Base-by-base conservation (phyloP, 2,797 vertebrate genomes). In the Luscinia megarhynchos region DNA sequence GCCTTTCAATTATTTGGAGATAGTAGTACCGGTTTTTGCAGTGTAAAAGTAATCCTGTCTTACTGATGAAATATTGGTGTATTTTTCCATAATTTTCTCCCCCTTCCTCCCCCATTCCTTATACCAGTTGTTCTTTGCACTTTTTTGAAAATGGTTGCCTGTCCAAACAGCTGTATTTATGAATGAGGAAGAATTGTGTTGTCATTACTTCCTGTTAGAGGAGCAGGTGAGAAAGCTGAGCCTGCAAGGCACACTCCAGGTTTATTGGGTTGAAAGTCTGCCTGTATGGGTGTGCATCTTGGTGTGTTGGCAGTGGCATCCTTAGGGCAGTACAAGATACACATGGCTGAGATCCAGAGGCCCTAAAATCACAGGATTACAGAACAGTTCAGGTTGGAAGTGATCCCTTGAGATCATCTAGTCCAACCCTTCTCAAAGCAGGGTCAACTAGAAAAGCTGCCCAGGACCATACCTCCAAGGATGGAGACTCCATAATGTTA, bases 261-360 rank as follows among this genome's bases (percentile, higher is more conserved):
- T 93, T 94, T 94, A 80, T 74, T 73, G 61, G 43, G 61, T 83
- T 93, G 64, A 86, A 93, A 84, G 88, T 84, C 53, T 64, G 40
- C 18, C 15, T 67, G 2, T 15, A 2, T 22, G 38, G 50, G 27
- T 57, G 21, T 72, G 21, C 22, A 20, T 40, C 54, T 53, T 69
- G 24, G 38, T 61, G 3, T 20, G 8, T 13, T 86, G 59, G 54
- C 50, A 55, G 45, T 24, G 41, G 21, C 41, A 46, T 59, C 72
- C 76, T 88, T 54, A 75, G 29, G 29, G 34, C 41, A 32, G 73
- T 55, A 26, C 63, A 90, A 50, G 19, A n/a, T 58, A 50, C 16
- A 51, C 5, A 4, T 83, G 83, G 18, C 67, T 7, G 20, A 63
- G 58, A 70, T 86, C 51, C 75, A 53, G 61, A n/a, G 34, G 21